Conservation (phyloP, 1,140 invertebrate species). For the Monochamus saltuarius region DNA sequence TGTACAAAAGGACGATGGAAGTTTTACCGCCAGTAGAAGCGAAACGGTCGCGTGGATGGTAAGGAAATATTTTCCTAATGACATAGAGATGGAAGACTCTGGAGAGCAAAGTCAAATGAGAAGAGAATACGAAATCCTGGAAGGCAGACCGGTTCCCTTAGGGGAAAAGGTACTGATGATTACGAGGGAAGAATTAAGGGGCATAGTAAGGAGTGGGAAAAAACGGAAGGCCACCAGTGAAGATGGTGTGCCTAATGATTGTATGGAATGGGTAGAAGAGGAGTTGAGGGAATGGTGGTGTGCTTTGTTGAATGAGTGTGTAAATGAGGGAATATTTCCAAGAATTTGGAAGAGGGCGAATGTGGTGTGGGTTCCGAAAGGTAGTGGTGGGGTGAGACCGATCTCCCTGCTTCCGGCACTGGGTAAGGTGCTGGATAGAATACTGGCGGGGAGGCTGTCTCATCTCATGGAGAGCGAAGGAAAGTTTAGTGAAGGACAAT, state of each 20-base stretch:
- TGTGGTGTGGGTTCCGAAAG: background rate
- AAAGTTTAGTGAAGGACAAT: constrained; percentile 7
- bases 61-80: background rate
- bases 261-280: no score
- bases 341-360: background rate
- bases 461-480: background rate
- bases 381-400: background rate
- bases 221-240: no score
- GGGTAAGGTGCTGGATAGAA: background rate
- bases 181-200: background rate
- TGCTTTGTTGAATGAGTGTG: background rate
- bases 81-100: background rate
- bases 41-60: background rate
- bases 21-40: background rate
- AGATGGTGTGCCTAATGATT: no score
- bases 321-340: background rate
- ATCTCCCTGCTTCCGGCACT: background rate
- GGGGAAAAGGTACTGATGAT: background rate
- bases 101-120: background rate
- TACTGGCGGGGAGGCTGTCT: background rate
- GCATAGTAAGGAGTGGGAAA: no score
- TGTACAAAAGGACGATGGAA: constrained; percentile 12
- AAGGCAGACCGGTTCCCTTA: background rate
- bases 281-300: no score
- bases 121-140: background rate